Percentiles rank a stretch among this genome's conserved stretches.
Conservation (phyloP, 2,797 vertebrate species). For the Rhinatrema bivittatum region DNA sequence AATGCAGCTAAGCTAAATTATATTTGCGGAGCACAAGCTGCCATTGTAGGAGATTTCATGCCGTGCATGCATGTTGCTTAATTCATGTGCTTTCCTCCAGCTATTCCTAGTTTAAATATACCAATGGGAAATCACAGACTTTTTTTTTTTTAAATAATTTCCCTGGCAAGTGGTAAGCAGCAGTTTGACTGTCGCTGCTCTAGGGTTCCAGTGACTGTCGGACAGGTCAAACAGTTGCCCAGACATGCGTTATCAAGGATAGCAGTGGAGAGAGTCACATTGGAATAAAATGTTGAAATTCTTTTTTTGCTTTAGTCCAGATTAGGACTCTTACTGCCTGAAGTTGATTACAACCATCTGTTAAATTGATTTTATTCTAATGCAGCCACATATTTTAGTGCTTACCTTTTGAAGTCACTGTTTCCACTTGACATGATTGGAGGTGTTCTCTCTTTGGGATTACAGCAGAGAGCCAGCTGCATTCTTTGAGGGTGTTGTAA, state of each 20-base stretch:
- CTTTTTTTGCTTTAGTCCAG: no score
- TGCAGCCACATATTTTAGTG: slow-evolving; percentile 26
- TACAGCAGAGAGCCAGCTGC: neutral
- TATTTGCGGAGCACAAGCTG: no score
- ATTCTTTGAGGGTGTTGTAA: no score
- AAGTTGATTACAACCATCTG: slow-evolving; percentile 64
- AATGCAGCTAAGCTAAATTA: no score
- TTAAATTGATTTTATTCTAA: slow-evolving; percentile 26
- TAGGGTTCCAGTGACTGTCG: neutral
- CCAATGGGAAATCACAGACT: no score
- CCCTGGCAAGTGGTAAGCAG: neutral
- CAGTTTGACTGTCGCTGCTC: neutral
- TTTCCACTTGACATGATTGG: slow-evolving; percentile 20
- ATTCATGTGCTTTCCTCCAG: no score
- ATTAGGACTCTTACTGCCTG: slow-evolving; percentile 23
- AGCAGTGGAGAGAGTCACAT: slow-evolving; percentile 9
- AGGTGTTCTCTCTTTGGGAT: neutral
- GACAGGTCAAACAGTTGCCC: neutral
- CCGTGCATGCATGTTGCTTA: no score
- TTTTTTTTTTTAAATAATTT: no score
- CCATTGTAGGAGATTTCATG: no score
- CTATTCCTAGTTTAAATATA: no score
- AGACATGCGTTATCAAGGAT: no score
- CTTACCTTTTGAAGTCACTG: slow-evolving; percentile 7
- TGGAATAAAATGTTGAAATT: neutral